Conservation (phyloP, 2,113 vertebrate genomes). For the Sorex fumeus region DNA sequence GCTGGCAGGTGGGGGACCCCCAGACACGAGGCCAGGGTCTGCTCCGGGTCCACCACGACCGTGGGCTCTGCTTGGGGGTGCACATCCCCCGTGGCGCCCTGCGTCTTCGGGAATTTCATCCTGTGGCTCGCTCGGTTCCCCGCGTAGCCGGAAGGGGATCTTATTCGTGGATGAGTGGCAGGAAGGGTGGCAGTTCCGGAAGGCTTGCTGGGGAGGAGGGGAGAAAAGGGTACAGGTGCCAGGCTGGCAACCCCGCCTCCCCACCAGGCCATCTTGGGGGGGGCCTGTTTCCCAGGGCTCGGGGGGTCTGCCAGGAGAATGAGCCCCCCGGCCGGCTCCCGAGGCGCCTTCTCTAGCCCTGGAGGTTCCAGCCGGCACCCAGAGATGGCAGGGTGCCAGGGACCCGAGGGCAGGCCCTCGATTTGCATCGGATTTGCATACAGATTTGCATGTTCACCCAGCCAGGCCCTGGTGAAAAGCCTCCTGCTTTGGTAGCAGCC, state of each 20-base stretch:
- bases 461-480: conserved; percentile 4
- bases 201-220: not conserved
- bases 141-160: not conserved
- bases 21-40: not conserved
- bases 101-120: not conserved
- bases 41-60: not conserved
- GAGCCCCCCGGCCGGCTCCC: not conserved
- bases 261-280: not conserved
- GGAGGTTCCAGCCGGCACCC: not conserved
- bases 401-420: conserved; percentile 56
- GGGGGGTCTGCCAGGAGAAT: conserved; percentile 15
- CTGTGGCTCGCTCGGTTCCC: not conserved
- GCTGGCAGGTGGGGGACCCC: not conserved
- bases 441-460: conserved; percentile 70
- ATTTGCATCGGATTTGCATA: conserved; percentile 61
- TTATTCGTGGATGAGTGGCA: conserved; percentile 44
- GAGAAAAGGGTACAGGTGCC: not conserved
- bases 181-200: not conserved
- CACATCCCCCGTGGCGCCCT: not conserved
- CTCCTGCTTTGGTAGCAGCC: conserved; percentile 2
- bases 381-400: conserved; percentile 49
- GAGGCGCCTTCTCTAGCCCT: not conserved
- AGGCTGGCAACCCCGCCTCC: not conserved
- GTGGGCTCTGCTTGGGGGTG: not conserved
- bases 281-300: not conserved